Evolutionary conservation across 1,140 invertebrate species (phyloP).

Genomic region (Popillia japonica): DNA sequence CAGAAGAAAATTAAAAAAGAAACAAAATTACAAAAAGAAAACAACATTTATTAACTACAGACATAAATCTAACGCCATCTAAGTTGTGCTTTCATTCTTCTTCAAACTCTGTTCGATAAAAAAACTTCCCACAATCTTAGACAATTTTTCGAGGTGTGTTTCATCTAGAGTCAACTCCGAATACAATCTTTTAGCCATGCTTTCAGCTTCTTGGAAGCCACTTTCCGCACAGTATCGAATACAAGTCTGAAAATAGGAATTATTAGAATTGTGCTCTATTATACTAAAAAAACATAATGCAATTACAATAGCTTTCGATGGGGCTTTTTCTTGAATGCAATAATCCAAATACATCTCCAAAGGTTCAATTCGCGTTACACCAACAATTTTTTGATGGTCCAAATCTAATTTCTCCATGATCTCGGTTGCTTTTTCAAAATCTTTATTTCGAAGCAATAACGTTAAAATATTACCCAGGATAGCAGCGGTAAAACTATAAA

Average conservation of each 20-base stretch:
- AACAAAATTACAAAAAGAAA: too few relatives aligned
- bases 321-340: constrained; percentile 62
- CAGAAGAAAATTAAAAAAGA: too few relatives aligned
- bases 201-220: constrained; percentile 62
- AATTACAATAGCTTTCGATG: constrained; percentile 62
- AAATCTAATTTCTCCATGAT: constrained; percentile 65
- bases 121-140: constrained; percentile 55
- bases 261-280: background rate
- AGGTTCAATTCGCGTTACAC: constrained; percentile 63
- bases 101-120: constrained; percentile 1
- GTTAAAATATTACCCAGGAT: constrained; percentile 67
- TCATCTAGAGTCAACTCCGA: constrained; percentile 62
- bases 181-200: constrained; percentile 60
- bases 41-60: background rate
- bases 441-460: constrained; percentile 61
- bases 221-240: constrained; percentile 66
- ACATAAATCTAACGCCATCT: background rate
- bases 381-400: constrained; percentile 63
- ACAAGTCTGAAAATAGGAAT: constrained; percentile 58
- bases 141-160: constrained; percentile 61
- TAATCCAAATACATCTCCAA: constrained; percentile 62
- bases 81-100: background rate
- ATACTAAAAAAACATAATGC: constrained; percentile 39
- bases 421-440: constrained; percentile 62
- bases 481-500: constrained; percentile 65